Base-by-base conservation (phyloP, 2,113 vertebrate species). In the Xerus inauris region DNA sequence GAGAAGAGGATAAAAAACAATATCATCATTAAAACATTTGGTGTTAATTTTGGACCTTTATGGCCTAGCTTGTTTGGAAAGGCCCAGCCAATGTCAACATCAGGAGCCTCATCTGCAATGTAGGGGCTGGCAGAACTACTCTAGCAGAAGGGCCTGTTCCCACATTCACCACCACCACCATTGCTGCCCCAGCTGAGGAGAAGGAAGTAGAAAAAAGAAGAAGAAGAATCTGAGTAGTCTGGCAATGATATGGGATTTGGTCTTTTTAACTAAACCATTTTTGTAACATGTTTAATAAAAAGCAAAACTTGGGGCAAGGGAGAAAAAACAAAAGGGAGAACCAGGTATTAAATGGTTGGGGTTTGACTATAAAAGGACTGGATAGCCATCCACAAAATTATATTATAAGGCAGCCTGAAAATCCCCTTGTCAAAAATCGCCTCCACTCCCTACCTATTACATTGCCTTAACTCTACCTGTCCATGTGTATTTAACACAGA, bases 181-280 rank as follows among this genome's bases (percentile, higher is more conserved):
- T 97, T 30, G 98, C 98, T 49, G 99, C 99, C 14, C 99, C 99
- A 97, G 99, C 99, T 83, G 99, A 99, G 95, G 99, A 99, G 96
- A 99, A 99, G 99, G 99, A 99, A 98, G 99, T 99, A 95, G 99
- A 99, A 84, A 99, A 96, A 99, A 99, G 99, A 99, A 99, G n/a
- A n/a, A 89, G 99, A 99, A 90, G 99, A 99, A 97, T 99, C 99
- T 0, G 99, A 99, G 96, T 99, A 99, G 97, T 99, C 99, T 9
- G 99, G 99, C 28, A 99, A 99, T n/a, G 99, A 99, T 98, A 99
- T 99, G 99, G 99, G 99, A 98, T 99, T 99, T 96, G 99, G 13
- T 38, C 49, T 72, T 87, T 51, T 69, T 69, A 22, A 51, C 7
- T 86, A 69, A 51, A 51, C 45, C 64, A 51, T 64, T 69, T 71